Percentiles rank a stretch among this genome's conserved stretches.
Conservation (phyloP, 2,888 invertebrate genomes). For the Tetragonisca angustula region DNA sequence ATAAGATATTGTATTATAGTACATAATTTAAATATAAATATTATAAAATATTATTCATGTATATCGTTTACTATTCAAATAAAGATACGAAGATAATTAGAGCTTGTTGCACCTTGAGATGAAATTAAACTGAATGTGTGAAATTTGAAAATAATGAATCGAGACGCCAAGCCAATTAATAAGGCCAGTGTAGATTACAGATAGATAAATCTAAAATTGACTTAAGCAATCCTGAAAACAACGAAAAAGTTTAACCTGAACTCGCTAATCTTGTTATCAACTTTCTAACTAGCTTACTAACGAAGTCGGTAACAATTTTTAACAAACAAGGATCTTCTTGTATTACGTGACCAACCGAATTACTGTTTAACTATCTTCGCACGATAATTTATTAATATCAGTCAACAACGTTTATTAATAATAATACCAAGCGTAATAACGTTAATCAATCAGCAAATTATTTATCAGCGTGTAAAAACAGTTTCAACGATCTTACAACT, state of each 20-base stretch:
- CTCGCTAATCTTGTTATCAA: neutral
- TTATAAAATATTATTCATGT: too few relatives aligned
- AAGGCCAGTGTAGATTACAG: accelerated
- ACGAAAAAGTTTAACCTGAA: neutral
- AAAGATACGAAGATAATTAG: too few relatives aligned
- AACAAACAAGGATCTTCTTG: neutral
- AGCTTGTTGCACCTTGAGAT: neutral
- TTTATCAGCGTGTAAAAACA: too few relatives aligned
- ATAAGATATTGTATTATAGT: too few relatives aligned
- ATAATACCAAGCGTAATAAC: neutral
- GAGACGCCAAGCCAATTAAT: neutral
- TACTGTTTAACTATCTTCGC: neutral
- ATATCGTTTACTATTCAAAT: too few relatives aligned
- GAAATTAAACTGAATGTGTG: neutral
- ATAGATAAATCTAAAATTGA: neutral
- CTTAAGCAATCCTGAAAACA: neutral
- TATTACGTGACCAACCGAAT: neutral
- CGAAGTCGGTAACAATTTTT: neutral
- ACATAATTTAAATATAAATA: too few relatives aligned
- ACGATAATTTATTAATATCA: neutral
- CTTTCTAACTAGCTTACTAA: neutral
- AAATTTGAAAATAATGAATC: neutral
- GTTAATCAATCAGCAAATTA: neutral
- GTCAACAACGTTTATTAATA: neutral
- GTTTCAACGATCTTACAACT: neutral